Evolutionary conservation across 2,888 invertebrate genomes (phyloP), one percentile per base, ranked within the genome.

Genomic region (Cataglyphis albicans): DNA sequence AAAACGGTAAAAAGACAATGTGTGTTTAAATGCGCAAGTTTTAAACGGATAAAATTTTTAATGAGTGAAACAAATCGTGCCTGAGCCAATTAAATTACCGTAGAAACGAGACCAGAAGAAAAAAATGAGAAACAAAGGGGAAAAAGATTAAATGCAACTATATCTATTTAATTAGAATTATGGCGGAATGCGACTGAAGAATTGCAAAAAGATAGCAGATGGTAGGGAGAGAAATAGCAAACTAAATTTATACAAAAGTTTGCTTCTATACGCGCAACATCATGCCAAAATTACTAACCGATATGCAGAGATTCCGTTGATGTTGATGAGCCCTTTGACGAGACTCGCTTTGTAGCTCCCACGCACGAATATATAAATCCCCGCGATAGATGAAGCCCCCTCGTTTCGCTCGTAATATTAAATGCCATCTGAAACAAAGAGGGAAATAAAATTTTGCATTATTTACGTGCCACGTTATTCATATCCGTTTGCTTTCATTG

Each of bases 261-360:
- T 32, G 15, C 48, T 7, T 10, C 21, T 41, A 7, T 32, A 76
- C 59, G 68, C 41, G 41, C 57, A 29, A 38, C 21, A 44, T 29
- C 32, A 44, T 25, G 7, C 21, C 52, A 15, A 64, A 63, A 75
- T 35, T 81, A 92, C 94, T 92, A 78, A 94, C 94, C 91, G 93
- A 89, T 76, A 94, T 87, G 85, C 94, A 94, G 81, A 93, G 92
- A 86, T 92, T 94, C 59, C 88, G 91, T 86, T 93, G 93, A 83
- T 93, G 91, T 70, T 93, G 92, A 88, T 94, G 93, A 68, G 92
- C 92, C 75, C 93, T 91, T 86, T 91, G 93, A 84, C 93, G 93
- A 59, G 93, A 94, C 91, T 96, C 95, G 84, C 95, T 95, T 90
- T 96, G 95, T 72, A 96, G 93, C 83, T 95, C 95, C 96, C 96